Percentiles rank a stretch among this genome's conserved stretches.
phyloP scores from a whole-genome alignment of 2,113 vertebrate genomes.

The western clawed frog (Xenopus tropicalis) region DNA sequence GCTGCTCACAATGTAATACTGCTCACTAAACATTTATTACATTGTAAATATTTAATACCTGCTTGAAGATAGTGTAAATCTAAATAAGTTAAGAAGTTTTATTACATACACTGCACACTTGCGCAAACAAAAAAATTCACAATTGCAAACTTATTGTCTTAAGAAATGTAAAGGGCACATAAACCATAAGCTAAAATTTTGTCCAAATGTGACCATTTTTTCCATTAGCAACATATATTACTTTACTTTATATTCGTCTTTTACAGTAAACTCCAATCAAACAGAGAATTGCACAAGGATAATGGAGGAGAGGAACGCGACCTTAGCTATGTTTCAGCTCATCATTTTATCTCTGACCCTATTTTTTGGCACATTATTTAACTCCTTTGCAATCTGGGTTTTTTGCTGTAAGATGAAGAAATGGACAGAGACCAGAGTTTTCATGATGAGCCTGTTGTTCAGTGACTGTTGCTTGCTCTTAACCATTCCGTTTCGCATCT shows the following conservation, averaged over 20 bases:
- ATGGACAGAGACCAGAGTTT: constrained; percentile 68
- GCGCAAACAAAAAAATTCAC: no score
- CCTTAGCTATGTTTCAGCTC: constrained; percentile 18
- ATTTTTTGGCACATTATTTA: constrained; percentile 59
- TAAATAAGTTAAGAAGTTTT: no score
- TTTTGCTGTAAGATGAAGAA: constrained; percentile 59
- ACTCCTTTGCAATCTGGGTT: constrained; percentile 59
- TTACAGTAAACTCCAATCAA: neutral
- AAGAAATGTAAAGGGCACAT: no score
- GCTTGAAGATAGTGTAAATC: no score
- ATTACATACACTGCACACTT: no score
- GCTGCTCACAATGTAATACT: no score
- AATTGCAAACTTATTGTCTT: no score
- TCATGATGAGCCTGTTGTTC: constrained; percentile 64
- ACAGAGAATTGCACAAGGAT: constrained; percentile 16
- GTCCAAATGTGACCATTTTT: no score
- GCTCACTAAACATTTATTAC: no score
- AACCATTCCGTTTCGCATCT: constrained; percentile 58
- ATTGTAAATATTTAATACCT: no score
- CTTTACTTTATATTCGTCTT: constrained; percentile 5
- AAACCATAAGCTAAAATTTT: no score
- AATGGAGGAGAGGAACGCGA: neutral
- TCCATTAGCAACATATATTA: no score
- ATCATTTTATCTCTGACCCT: constrained; percentile 41
- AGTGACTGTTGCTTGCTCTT: constrained; percentile 65